phyloP scores from a whole-genome alignment of 2,888 invertebrate genomes.

The Automeris io region DNA sequence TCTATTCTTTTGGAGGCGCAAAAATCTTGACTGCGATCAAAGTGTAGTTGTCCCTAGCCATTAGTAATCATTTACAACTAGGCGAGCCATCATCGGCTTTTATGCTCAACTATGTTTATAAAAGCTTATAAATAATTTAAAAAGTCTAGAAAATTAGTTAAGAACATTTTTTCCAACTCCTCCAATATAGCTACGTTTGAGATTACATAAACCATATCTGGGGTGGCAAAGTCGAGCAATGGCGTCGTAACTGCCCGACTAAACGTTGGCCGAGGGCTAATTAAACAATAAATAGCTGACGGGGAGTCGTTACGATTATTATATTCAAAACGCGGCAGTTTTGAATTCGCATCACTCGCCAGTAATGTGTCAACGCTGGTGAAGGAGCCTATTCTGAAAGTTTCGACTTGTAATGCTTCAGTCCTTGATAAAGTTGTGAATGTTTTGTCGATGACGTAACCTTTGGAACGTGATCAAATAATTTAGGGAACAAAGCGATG shows the following conservation, averaged over 20 bases:
- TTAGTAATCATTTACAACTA: too few relatives aligned
- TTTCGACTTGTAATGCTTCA: neutral
- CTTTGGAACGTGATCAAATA: neutral
- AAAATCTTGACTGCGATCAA: too few relatives aligned
- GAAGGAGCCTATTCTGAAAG: slow-evolving; percentile 38
- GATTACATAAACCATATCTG: slow-evolving; percentile 59
- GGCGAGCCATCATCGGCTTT: neutral
- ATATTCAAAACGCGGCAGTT: slow-evolving; percentile 65
- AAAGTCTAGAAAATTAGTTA: neutral
- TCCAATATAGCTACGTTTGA: slow-evolving; percentile 43
- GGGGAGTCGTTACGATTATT: slow-evolving; percentile 54
- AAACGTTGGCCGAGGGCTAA: slow-evolving; percentile 44
- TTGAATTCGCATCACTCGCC: slow-evolving; percentile 74
- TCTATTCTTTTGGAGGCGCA: too few relatives aligned
- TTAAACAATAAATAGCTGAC: slow-evolving; percentile 71
- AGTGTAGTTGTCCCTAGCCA: neutral
- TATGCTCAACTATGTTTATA: neutral
- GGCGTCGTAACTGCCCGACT: slow-evolving; percentile 44
- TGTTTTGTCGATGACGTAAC: slow-evolving; percentile 1
- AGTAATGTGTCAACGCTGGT: slow-evolving; percentile 65
- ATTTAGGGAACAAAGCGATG: neutral
- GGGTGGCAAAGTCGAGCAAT: slow-evolving; percentile 32
- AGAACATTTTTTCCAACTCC: slow-evolving; percentile 21
- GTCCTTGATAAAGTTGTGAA: neutral
- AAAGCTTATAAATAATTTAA: slow-evolving; percentile 2